Conservation (phyloP, 2,888 invertebrate species). For the Teleiodes luculella region DNA sequence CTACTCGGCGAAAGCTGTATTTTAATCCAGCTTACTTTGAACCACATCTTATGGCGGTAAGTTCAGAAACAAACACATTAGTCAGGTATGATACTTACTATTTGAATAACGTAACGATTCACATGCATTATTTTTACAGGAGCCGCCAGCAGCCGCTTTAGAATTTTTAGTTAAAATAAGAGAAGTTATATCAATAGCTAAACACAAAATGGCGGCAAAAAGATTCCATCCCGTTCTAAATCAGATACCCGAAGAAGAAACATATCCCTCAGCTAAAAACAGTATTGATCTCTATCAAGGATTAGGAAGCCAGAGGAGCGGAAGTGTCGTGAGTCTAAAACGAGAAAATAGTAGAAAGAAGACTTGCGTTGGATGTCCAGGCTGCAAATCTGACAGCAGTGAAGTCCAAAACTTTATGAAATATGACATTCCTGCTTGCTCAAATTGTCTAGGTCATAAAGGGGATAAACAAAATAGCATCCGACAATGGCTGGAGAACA, state of each 20-base stretch:
- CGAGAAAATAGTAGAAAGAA: slow-evolving; percentile 80
- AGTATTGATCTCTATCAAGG: slow-evolving; percentile 69
- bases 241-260: slow-evolving; percentile 90
- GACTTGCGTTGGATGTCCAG: slow-evolving; percentile 83
- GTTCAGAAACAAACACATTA: slow-evolving; percentile 35
- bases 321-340: slow-evolving; percentile 78
- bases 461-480: slow-evolving; percentile 87
- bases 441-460: slow-evolving; percentile 73
- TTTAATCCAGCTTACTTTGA: slow-evolving; percentile 96
- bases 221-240: slow-evolving; percentile 87
- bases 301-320: slow-evolving; percentile 73
- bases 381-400: slow-evolving; percentile 69
- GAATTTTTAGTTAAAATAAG: slow-evolving; percentile 93
- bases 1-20: slow-evolving; percentile 87
- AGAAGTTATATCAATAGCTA: slow-evolving; percentile 93
- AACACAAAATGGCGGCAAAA: slow-evolving; percentile 91
- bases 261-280: slow-evolving; percentile 66
- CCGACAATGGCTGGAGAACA: slow-evolving; percentile 86
- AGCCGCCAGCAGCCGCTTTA: slow-evolving; percentile 93
- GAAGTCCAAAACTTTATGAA: slow-evolving; percentile 61
- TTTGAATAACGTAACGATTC: background rate
- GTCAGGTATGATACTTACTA: background rate
- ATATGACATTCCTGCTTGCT: slow-evolving; percentile 68
- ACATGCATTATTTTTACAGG: slow-evolving; percentile 70
- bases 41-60: slow-evolving; percentile 88